Evolutionary conservation across 2,797 vertebrate genomes (phyloP).

Genomic region (Diceros bicornis): DNA sequence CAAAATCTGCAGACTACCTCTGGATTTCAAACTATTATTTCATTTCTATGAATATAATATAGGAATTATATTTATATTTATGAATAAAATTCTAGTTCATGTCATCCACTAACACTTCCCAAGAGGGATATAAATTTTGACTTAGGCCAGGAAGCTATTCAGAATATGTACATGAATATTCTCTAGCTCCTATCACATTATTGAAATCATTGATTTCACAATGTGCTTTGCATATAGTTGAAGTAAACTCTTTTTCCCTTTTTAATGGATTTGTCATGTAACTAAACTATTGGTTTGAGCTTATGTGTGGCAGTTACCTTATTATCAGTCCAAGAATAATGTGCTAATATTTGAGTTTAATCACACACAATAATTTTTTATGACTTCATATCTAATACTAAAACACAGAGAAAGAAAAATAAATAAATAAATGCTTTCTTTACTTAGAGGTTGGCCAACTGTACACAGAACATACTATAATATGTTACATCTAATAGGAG

Average conservation of each 20-base stretch:
- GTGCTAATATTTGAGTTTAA: constrained; percentile 66
- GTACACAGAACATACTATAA: background rate
- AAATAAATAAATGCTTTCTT: background rate
- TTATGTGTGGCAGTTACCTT: constrained; percentile 59
- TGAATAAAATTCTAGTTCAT: background rate
- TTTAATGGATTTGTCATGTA: constrained; percentile 71
- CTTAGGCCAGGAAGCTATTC: background rate
- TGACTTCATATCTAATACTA: constrained; percentile 46
- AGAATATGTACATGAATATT: background rate
- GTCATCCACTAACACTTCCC: background rate
- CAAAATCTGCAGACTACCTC: background rate
- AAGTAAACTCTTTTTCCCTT: constrained; percentile 66
- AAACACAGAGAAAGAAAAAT: background rate
- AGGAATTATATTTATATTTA: background rate
- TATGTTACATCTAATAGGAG: background rate
- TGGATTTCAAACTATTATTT: background rate
- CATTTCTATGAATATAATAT: background rate
- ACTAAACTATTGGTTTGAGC: constrained; percentile 54
- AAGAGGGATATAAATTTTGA: background rate
- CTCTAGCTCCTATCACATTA: background rate
- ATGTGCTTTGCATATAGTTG: background rate
- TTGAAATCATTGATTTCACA: constrained; percentile 67
- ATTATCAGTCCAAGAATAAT: constrained; percentile 19
- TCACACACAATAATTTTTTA: constrained; percentile 47
- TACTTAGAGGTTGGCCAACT: constrained; percentile 14